Base-by-base conservation (phyloP, 2,888 invertebrate genomes). In the Andrena hattorfiana region DNA sequence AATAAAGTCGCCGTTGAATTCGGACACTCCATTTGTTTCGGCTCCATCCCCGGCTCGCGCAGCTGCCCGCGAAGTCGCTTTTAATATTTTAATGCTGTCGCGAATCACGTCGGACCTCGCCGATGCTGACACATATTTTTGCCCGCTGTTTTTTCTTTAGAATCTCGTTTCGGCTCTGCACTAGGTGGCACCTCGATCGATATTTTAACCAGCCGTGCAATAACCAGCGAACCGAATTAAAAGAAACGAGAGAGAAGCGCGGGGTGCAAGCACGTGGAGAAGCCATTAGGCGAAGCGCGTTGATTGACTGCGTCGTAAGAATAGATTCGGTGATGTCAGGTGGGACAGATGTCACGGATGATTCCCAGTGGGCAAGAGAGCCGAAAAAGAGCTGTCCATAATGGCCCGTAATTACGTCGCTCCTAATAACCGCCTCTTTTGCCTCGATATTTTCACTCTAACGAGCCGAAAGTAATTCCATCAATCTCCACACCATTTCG, bases 381-480 rank as follows among this genome's bases (percentile, higher is more conserved):
- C 60, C 54, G 56, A 84, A 84, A 62, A 62, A 67, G 68, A 73
- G 49, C 63, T 49, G 59, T 48, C 71, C n/a, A 63, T n/a, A 63
- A 26, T 68, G 32, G 75, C 66, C 49, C 26, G 77, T 77, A 84
- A 85, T 81, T 85, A 77, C 74, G 42, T 6, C 67, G 64, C 48
- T 70, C 76, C 59, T 84, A 81, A 81, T 77, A 77, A 75, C 75
- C 70, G 49, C 59, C 68, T 49, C 30, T 64, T 75, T 56, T 56
- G 69, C 26, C 68, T 5, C 56, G 77, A 72, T 71, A 85, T 81
- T 81, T 69, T 77, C 62, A 63, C 64, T 60, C 74, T 78, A 85
- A 81, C 67, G 85, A 81, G 75, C 66, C 77, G 66, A 69, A 71
- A 68, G 72, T 67, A 81, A 85, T 77, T 67, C 35, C 54, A 71